These are phyloP conservation scores for Passer domesticus DNA, from an alignment of 2,113 vertebrate genomes.

Conservation along the genomic window DNA sequence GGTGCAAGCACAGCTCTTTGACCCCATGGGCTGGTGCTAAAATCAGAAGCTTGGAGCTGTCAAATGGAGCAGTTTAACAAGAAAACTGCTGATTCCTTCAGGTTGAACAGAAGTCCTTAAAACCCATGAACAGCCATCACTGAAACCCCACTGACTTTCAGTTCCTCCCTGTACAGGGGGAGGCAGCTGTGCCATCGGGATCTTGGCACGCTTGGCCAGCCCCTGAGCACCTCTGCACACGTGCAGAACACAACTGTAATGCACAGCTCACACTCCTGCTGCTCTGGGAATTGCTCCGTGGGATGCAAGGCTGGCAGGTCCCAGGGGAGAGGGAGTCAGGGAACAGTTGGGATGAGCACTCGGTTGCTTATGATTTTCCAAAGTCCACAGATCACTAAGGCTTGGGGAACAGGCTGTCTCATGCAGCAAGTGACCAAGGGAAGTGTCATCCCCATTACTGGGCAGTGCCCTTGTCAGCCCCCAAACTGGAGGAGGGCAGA, in stretches of 20 bases:
- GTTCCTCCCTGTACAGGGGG: not conserved
- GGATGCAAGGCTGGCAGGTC: not conserved
- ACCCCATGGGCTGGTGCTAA: not conserved
- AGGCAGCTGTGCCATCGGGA: not conserved
- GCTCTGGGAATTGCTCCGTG: rapidly evolving
- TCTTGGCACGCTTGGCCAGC: not conserved
- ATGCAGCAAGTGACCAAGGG: not conserved
- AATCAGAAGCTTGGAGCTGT: not conserved
- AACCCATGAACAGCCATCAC: not conserved
- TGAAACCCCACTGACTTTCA: not conserved
- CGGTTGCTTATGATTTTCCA: rapidly evolving
- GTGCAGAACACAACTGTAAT: not conserved
- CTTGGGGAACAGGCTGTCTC: not conserved
- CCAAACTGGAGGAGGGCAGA: not conserved
- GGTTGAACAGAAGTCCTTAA: not conserved
- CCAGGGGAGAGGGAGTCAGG: not conserved
- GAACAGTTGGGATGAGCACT: not conserved
- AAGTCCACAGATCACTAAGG: not conserved
- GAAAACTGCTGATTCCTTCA: not conserved
- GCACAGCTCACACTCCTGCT: not conserved
- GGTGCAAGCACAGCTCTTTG: not conserved
- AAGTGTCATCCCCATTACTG: rapidly evolving
- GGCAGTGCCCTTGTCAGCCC: not conserved
- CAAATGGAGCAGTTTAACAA: not conserved
- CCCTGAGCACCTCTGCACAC: not conserved